Conservation (phyloP, 2,797 vertebrate species). For the Synaphobranchus kaupii region DNA sequence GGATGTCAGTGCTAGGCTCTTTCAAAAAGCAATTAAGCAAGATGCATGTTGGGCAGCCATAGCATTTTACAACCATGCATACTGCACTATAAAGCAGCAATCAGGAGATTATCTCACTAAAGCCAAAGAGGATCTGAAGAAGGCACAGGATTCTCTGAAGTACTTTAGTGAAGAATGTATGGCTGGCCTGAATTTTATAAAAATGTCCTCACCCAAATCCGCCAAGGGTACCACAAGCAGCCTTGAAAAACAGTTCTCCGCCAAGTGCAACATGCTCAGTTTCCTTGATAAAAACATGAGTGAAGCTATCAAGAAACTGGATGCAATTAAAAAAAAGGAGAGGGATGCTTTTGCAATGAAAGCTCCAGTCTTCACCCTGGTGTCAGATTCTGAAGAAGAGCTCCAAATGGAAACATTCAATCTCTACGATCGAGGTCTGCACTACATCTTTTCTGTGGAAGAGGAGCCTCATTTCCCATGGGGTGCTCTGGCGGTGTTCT, state of each 20-base stretch:
- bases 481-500: constrained; percentile 29
- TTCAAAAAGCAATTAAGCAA: constrained; percentile 31
- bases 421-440: constrained; percentile 15
- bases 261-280: constrained; percentile 25
- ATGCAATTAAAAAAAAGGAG: background rate
- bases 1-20: constrained; percentile 10
- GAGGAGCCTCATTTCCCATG: constrained; percentile 33
- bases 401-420: constrained; percentile 11
- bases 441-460: constrained; percentile 27
- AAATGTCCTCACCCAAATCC: constrained; percentile 15
- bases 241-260: constrained; percentile 27
- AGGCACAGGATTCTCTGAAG: constrained; percentile 35
- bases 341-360: constrained; percentile 10
- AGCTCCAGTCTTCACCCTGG: constrained; percentile 28
- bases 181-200: constrained; percentile 23
- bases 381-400: constrained; percentile 16
- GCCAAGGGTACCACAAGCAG: background rate
- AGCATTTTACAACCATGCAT: constrained; percentile 47
- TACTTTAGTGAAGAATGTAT: constrained; percentile 21
- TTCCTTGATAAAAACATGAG: constrained; percentile 33
- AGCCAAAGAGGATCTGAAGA: constrained; percentile 33
- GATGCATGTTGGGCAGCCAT: constrained; percentile 50
- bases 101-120: constrained; percentile 25
- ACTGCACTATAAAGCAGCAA: constrained; percentile 27
- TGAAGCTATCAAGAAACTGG: constrained; percentile 27